Conservation (phyloP, 2,797 vertebrate genomes). For the Fistularia commersonii region DNA sequence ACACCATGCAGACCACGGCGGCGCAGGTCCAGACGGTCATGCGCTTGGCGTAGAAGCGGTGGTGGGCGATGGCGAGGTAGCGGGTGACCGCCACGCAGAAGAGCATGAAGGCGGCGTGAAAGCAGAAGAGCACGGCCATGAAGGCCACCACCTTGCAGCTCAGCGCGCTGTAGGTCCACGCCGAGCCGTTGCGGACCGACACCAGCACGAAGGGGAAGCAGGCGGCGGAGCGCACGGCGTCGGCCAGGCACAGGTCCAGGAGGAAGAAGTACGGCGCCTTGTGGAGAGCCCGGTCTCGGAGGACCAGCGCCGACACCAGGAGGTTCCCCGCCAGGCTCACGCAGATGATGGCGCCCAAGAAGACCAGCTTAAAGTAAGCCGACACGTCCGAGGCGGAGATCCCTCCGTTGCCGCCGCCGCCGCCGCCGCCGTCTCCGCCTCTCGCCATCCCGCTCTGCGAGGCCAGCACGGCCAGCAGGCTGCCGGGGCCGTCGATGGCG, state of each 20-base stretch:
- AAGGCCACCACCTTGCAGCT: constrained; percentile 90
- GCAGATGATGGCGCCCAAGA: constrained; percentile 87
- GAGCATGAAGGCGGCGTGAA: constrained; percentile 89
- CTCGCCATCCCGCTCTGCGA: constrained; percentile 59
- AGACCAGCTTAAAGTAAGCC: constrained; percentile 84
- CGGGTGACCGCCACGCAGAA: constrained; percentile 88
- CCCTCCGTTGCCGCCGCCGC: constrained; percentile 54
- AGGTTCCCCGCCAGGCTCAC: constrained; percentile 85
- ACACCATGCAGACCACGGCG: constrained; percentile 88
- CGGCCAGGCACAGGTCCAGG: constrained; percentile 87
- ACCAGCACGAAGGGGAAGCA: constrained; percentile 89
- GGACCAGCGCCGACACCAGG: constrained; percentile 83
- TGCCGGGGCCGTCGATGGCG: constrained; percentile 71
- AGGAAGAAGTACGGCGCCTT: constrained; percentile 89
- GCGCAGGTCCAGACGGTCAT: constrained; percentile 91
- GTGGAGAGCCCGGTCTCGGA: constrained; percentile 85
- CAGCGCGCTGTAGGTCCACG: constrained; percentile 85
- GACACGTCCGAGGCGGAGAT: constrained; percentile 75
- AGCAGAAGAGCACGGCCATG: constrained; percentile 88
- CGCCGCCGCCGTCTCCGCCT: constrained; percentile 45
- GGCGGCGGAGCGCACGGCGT: constrained; percentile 84
- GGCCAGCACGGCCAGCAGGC: constrained; percentile 65
- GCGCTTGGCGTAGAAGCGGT: constrained; percentile 89
- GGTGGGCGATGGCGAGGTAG: constrained; percentile 90
- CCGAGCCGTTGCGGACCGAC: constrained; percentile 85